Conservation (phyloP, 2,888 invertebrate genomes). For the Tipula vernalis region DNA sequence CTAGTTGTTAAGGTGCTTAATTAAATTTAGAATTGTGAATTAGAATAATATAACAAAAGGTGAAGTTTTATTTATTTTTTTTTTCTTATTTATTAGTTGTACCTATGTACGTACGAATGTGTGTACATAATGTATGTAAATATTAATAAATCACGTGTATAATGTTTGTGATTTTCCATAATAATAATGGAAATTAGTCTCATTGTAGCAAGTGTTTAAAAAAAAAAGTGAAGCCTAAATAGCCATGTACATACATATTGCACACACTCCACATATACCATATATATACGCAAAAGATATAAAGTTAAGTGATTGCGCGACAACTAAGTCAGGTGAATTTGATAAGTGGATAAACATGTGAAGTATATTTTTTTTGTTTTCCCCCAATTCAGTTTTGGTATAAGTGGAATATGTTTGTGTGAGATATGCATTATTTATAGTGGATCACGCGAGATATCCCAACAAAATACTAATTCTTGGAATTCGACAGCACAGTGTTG, state of each 20-base stretch:
- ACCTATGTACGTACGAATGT: neutral
- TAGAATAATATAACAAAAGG: neutral
- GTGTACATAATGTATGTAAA: neutral
- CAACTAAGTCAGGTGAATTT: neutral
- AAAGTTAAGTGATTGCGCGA: neutral
- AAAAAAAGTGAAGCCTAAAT: neutral
- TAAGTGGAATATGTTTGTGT: neutral
- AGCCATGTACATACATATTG: neutral
- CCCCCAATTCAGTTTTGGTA: neutral
- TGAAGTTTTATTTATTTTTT: neutral
- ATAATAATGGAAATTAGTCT: neutral
- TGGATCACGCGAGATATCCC: neutral
- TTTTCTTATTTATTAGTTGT: neutral
- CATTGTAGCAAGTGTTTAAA: neutral
- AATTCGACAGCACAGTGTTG: neutral
- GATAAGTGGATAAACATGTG: neutral
- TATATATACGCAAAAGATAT: neutral
- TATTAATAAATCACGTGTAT: neutral
- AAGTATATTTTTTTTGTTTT: neutral
- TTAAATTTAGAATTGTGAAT: neutral
- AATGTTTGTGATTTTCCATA: neutral
- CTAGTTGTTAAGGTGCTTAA: neutral
- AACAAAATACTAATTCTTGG: neutral
- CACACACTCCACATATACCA: neutral
- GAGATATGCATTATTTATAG: neutral